Evolutionary conservation across 2,113 vertebrate species (phyloP).

Genomic region (Ammodytes marinus): DNA sequence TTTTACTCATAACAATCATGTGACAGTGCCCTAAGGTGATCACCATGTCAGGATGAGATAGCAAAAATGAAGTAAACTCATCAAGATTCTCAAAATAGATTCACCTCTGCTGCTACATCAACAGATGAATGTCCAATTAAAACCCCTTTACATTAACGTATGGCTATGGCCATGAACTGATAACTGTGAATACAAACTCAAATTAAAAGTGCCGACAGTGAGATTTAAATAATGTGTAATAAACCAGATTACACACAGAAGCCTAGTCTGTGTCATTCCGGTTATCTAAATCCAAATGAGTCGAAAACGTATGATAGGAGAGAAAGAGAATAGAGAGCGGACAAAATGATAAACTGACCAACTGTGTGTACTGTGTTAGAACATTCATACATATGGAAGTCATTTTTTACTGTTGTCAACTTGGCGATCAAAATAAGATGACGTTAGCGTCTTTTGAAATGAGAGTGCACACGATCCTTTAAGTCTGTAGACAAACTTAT

Average conservation of each 20-base stretch:
- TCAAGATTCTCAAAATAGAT: neutral
- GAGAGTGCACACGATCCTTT: neutral
- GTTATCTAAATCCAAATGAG: neutral
- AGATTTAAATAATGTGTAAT: neutral
- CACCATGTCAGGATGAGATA: neutral
- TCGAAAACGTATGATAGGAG: neutral
- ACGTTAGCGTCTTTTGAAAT: constrained; percentile 3
- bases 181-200: neutral
- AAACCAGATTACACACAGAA: neutral
- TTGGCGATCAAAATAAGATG: neutral
- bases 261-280: neutral
- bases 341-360: neutral
- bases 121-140: neutral
- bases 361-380: neutral
- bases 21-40: constrained; percentile 25
- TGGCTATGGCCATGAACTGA: neutral
- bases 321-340: neutral
- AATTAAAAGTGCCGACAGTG: neutral
- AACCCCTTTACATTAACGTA: neutral
- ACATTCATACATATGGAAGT: neutral
- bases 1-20: constrained; percentile 42
- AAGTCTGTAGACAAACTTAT: neutral
- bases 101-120: neutral
- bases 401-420: neutral
- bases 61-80: constrained; percentile 1